These are phyloP conservation scores for Aurelia aurita DNA, from an alignment of 30 jellyfish, hydroid and myxozoan species.

Conservation along the genomic window DNA sequence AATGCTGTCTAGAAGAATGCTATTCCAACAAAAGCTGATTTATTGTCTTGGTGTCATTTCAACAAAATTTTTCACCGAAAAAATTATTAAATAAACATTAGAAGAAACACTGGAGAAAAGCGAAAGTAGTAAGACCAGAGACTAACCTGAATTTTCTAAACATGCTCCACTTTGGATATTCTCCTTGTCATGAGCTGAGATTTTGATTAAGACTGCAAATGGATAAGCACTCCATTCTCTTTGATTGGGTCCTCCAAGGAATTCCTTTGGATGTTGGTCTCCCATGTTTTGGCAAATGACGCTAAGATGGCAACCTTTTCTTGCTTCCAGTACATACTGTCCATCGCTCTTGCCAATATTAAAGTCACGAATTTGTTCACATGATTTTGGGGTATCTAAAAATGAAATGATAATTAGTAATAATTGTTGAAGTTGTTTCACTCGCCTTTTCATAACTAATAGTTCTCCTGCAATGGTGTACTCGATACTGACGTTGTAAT, in stretches of 20 bases:
- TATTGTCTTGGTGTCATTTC: too few relatives aligned
- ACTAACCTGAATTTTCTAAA: conserved; percentile 87
- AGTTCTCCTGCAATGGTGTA: too few relatives aligned
- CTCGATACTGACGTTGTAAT: too few relatives aligned
- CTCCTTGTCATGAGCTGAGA: conserved; percentile 79
- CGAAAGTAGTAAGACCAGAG: not conserved
- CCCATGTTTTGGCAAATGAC: conserved; percentile 93
- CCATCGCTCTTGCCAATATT: conserved; percentile 92
- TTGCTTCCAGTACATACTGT: conserved; percentile 88
- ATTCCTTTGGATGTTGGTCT: conserved; percentile 82
- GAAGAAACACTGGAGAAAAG: not conserved
- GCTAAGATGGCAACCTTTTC: conserved; percentile 89
- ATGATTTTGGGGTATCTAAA: conserved; percentile 86
- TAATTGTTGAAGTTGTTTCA: too few relatives aligned
- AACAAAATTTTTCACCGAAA: too few relatives aligned
- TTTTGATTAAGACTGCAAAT: conserved; percentile 80
- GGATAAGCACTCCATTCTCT: conserved; percentile 91
- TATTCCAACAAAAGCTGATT: too few relatives aligned
- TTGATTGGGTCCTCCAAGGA: conserved; percentile 92
- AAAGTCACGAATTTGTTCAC: conserved; percentile 82
- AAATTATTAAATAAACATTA: not conserved
- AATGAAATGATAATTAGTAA: not conserved
- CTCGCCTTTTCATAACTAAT: too few relatives aligned
- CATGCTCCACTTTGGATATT: conserved; percentile 93
- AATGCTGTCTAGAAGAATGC: too few relatives aligned